phyloP scores from a whole-genome alignment of 2,113 vertebrate genomes.

The Rhinogobius similis region DNA sequence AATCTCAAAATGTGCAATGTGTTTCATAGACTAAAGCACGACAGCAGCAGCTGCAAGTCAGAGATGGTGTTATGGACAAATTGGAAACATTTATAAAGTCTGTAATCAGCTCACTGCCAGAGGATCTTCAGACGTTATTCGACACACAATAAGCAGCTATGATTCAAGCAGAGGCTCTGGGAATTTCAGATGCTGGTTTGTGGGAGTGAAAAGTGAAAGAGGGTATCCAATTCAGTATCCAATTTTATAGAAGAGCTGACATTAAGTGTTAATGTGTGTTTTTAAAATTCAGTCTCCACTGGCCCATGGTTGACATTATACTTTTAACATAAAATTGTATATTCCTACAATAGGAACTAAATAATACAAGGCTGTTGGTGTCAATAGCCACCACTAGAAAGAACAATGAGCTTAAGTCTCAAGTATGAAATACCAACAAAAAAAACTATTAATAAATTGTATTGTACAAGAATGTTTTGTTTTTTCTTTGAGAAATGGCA shows the following conservation, averaged over 20 bases:
- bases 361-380: not conserved
- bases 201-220: not conserved
- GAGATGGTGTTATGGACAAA: conserved; percentile 76
- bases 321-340: not conserved
- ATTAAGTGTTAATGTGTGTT: not conserved
- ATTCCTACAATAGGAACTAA: not conserved
- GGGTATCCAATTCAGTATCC: not conserved
- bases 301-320: not conserved
- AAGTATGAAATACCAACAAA: not conserved
- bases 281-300: not conserved
- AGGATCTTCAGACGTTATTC: conserved; percentile 85
- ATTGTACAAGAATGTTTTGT: not conserved
- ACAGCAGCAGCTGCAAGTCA: conserved; percentile 83
- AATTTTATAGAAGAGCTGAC: not conserved
- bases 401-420: not conserved
- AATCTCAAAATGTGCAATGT: not conserved
- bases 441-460: not conserved
- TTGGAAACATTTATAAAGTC: conserved; percentile 74
- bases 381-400: not conserved
- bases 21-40: conserved; percentile 78
- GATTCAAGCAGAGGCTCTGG: not conserved
- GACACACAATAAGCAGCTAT: conserved; percentile 59
- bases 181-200: not conserved
- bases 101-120: conserved; percentile 80
- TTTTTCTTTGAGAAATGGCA: too few species aligned